phyloP scores from a whole-genome alignment of 2,113 vertebrate genomes.

The Holacanthus passer region DNA sequence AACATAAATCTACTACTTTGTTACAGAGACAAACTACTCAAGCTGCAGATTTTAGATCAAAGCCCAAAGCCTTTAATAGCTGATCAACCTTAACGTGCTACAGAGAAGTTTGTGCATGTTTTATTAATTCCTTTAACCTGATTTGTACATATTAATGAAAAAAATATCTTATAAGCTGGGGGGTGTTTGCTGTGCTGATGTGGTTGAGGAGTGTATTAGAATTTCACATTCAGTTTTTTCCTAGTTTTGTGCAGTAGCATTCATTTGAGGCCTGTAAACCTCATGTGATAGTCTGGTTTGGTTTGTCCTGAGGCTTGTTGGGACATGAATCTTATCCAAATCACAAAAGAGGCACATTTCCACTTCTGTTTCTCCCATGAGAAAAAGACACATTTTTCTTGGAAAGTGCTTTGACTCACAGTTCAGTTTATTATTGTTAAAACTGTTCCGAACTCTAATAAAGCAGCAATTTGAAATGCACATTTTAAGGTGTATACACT shows the following conservation, averaged over 20 bases:
- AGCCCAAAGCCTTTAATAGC: neutral
- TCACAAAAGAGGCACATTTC: neutral
- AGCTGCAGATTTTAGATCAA: neutral
- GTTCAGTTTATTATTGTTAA: neutral
- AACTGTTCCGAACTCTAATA: neutral
- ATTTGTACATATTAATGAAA: too few species aligned
- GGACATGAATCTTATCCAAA: neutral
- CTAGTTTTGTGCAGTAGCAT: neutral
- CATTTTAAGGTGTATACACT: neutral
- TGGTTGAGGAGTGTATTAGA: neutral
- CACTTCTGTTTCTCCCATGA: neutral
- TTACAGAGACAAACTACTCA: too few species aligned
- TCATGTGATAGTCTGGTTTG: constrained; percentile 18
- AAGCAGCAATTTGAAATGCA: neutral
- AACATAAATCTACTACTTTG: too few species aligned
- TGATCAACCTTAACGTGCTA: neutral
- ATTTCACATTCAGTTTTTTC: too few species aligned
- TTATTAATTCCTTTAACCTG: neutral
- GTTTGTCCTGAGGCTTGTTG: neutral
- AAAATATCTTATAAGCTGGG: too few species aligned
- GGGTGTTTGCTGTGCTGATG: neutral
- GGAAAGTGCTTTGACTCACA: neutral
- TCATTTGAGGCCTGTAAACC: constrained; percentile 1
- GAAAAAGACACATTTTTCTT: neutral
- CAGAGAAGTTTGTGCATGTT: neutral